phyloP scores from a whole-genome alignment of 2,113 vertebrate species.

The Alligator mississippiensis region DNA sequence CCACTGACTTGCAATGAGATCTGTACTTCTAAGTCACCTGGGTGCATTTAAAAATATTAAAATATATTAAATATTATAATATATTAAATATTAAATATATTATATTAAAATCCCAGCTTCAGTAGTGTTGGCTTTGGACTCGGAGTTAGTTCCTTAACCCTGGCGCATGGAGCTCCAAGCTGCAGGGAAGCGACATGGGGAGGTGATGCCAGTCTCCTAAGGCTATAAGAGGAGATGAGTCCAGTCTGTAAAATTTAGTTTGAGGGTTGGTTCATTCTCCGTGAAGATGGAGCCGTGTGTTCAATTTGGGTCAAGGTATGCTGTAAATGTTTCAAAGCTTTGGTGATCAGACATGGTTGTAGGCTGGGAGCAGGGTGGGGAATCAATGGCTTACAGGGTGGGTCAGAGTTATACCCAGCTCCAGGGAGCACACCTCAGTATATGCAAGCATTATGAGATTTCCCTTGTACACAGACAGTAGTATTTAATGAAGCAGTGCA shows the following conservation, averaged over 20 bases:
- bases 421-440: too few relatives aligned
- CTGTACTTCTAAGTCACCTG: too few relatives aligned
- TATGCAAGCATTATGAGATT: too few relatives aligned
- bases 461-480: too few relatives aligned
- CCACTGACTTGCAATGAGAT: too few relatives aligned
- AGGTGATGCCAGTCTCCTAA: not conserved
- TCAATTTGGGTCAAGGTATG: not conserved
- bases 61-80: too few relatives aligned
- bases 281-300: fast-evolving
- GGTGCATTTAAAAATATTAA: too few relatives aligned
- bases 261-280: fast-evolving
- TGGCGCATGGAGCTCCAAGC: not conserved
- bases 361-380: not conserved
- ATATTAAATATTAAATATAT: too few relatives aligned
- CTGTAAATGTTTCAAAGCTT: not conserved
- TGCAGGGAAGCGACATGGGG: not conserved
- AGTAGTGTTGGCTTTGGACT: too few relatives aligned
- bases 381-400: too few relatives aligned
- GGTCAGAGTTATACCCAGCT: too few relatives aligned
- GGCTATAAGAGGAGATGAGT: not conserved
- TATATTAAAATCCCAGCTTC: not conserved
- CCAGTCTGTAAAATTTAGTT: not conserved
- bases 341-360: not conserved
- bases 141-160: not conserved
- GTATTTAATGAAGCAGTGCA: too few relatives aligned